Percentiles rank a stretch among this genome's conserved stretches.
phyloP scores from a whole-genome alignment of 2,888 invertebrate species.

The Pseudeuparius sepicola region DNA sequence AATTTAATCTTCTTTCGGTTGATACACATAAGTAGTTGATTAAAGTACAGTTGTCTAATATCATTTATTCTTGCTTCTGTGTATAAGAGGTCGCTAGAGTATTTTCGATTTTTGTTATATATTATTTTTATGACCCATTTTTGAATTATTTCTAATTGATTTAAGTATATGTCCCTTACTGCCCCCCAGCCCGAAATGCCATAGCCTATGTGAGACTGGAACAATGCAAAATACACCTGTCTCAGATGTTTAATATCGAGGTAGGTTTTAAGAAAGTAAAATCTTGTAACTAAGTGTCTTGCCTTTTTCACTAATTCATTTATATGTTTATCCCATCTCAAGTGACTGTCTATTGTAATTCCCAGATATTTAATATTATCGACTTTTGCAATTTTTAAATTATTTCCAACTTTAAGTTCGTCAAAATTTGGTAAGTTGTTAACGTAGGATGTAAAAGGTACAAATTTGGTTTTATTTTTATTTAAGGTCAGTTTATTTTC shows the following conservation, averaged over 20 bases:
- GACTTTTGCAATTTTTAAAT: too few species aligned
- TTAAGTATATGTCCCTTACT: constrained; percentile 6
- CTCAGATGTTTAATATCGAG: constrained; percentile 10
- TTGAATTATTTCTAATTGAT: constrained; percentile 9
- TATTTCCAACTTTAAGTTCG: too few species aligned
- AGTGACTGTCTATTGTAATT: constrained; percentile 8
- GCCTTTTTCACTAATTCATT: constrained; percentile 7
- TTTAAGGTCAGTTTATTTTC: constrained; percentile 9
- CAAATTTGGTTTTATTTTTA: constrained; percentile 5
- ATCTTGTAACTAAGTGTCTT: constrained; percentile 8
- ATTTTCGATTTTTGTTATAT: constrained; percentile 2
- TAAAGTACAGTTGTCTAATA: neutral
- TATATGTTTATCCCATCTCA: constrained; percentile 13
- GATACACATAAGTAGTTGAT: constrained; percentile 1
- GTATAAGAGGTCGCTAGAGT: constrained; percentile 3
- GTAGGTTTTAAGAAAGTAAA: constrained; percentile 8
- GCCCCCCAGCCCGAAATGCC: constrained; percentile 11
- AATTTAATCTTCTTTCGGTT: constrained; percentile 2
- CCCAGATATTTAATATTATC: constrained; percentile 11
- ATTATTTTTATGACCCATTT: constrained; percentile 10
- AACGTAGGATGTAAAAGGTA: too few species aligned
- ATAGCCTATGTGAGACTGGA: constrained; percentile 13
- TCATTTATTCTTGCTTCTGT: constrained; percentile 1
- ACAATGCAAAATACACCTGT: constrained; percentile 11
- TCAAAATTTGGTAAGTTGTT: too few species aligned